Evolutionary conservation across 92 coral and sea anemone genomes (phyloP), one percentile per base, ranked within the genome.

Genomic region (Heteractis magnifica): DNA sequence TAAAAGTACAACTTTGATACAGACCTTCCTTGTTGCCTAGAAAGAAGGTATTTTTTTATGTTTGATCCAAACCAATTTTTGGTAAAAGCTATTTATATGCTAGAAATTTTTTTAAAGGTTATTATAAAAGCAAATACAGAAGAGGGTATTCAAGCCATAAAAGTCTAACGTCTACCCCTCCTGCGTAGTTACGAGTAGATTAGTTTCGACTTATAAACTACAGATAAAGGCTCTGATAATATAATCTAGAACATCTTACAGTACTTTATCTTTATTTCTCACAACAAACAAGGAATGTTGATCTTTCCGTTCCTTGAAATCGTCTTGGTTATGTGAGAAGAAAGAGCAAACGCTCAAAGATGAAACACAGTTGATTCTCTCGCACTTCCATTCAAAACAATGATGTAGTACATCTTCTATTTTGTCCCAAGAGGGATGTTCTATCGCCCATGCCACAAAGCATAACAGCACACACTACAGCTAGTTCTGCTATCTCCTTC

Each of bases 261-360:
- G 71, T 65, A 48, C 56, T 79, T 79, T 79, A 79, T 79, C 83
- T 79, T 60, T 19, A 60, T 20, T 49, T 79, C 71, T 64, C 83
- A 79, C 83, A 60, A 79, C 82, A 60, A 79, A 60, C 71, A 60
- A 64, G 75, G 75, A 79, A 79, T 79, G 83, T 65, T 60, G 83
- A 79, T 79, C 70, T 72, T 79, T 79, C 83, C 83, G 83, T 79
- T 68, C 15, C 8, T 12, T 48, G 21, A 62, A 68, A 26, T 26
- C 13, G 23, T 68, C 73, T 68, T 21, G 18, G 70, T 62, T 23
- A 62, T 62, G 70, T 4, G 70, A 62, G 26, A 62, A 16, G 2
- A 62, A n/a, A 62, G 20, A 18, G 26, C 70, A 62, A 62, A 62
- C 20, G 70, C 64, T 62, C 34, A 18, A n/a, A 18, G 10, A 18